These are phyloP conservation scores for Ectropis grisescens DNA, from an alignment of 1,140 invertebrate genomes.

Conservation along the genomic window DNA sequence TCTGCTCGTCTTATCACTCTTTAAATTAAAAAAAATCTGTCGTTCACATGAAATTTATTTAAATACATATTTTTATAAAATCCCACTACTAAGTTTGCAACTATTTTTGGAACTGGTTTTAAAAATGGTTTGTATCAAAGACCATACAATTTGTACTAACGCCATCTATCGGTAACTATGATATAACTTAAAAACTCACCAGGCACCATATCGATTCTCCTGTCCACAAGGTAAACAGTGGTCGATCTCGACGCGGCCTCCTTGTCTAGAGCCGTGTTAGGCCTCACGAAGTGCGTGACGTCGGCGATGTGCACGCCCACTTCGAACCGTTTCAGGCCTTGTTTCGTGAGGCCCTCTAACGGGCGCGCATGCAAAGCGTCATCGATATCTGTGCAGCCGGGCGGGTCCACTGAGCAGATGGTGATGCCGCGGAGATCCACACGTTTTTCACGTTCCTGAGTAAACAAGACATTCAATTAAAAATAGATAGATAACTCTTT, in stretches of 20 bases:
- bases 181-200: too few relatives aligned
- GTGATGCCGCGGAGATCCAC: constrained; percentile 87
- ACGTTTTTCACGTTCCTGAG: constrained; percentile 83
- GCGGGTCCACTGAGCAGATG: constrained; percentile 98
- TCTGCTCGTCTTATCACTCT: too few relatives aligned
- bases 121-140: too few relatives aligned
- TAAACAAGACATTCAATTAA: too few relatives aligned
- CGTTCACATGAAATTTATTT: too few relatives aligned
- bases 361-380: constrained; percentile 94
- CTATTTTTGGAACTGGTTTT: too few relatives aligned
- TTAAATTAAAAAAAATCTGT: too few relatives aligned
- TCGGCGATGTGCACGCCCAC: constrained; percentile 97
- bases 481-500: too few relatives aligned
- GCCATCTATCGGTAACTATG: too few relatives aligned
- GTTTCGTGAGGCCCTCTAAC: constrained; percentile 82
- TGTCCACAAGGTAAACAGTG: constrained; percentile 92
- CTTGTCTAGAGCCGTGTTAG: constrained; percentile 88
- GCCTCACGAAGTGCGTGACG: constrained; percentile 94
- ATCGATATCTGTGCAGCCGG: constrained; percentile 99
- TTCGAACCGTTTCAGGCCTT: constrained; percentile 59
- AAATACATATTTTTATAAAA: too few relatives aligned
- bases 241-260: constrained; percentile 90
- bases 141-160: too few relatives aligned
- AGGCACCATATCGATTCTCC: constrained; percentile 91
- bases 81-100: too few relatives aligned